Evolutionary conservation across 1,140 invertebrate genomes (phyloP).

Genomic region (Heterodera schachtii): DNA sequence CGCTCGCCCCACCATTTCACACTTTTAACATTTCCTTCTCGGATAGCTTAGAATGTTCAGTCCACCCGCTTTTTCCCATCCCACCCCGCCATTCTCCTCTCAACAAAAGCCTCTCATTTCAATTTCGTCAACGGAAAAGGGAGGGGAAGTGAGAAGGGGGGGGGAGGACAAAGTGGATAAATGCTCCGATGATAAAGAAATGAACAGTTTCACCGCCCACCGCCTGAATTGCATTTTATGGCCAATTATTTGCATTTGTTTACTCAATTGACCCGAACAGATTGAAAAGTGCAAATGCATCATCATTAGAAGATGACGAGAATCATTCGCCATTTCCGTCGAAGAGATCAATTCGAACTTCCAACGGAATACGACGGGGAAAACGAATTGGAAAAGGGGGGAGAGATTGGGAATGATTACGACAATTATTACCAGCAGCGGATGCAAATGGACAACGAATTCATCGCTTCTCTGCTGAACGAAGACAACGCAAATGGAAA

Average conservation of each 20-base stretch:
- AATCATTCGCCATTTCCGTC: not conserved
- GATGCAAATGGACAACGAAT: not conserved
- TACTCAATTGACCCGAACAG: not conserved
- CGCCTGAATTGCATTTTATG: too few species aligned
- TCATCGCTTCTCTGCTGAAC: not conserved
- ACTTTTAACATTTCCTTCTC: too few species aligned
- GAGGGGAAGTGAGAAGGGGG: not conserved
- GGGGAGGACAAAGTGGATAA: not conserved
- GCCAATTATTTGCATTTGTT: not conserved
- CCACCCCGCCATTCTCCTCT: not conserved
- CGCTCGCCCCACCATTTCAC: too few species aligned
- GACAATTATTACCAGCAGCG: not conserved
- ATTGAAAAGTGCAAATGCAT: not conserved
- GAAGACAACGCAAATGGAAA: not conserved
- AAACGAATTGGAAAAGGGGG: not conserved
- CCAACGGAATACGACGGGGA: not conserved
- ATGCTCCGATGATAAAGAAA: not conserved
- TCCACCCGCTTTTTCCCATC: too few species aligned
- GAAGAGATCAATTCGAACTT: not conserved
- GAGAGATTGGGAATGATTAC: not conserved
- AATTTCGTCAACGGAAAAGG: not conserved
- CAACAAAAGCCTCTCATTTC: slow-evolving; percentile 9
- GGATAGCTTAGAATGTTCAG: not conserved
- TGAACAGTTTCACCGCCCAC: not conserved
- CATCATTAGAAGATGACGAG: not conserved